Conservation (phyloP, 2,888 invertebrate genomes). For the Xestobium rufovillosum region DNA sequence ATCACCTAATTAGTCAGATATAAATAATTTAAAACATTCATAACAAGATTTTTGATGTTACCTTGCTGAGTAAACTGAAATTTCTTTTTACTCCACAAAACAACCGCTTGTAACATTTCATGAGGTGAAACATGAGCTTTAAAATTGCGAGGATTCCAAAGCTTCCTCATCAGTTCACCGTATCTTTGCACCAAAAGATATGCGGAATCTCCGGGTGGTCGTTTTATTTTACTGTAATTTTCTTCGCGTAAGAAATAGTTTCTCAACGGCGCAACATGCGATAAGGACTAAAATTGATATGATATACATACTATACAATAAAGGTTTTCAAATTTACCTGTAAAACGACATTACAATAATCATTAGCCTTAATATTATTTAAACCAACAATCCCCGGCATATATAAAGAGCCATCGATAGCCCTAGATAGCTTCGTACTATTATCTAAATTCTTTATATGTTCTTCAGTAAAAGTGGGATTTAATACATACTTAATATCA, state of each 20-base stretch:
- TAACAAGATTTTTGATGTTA: constrained; percentile 31
- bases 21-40: constrained; percentile 3
- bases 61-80: constrained; percentile 99
- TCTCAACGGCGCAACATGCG: constrained; percentile 89
- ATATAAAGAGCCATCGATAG: constrained; percentile 94
- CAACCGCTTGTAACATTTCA: constrained; percentile 98
- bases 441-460: constrained; percentile 78
- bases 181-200: constrained; percentile 87
- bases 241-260: constrained; percentile 93
- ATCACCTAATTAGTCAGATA: constrained; percentile 55
- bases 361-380: constrained; percentile 99
- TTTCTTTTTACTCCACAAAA: constrained; percentile 91
- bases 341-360: constrained; percentile 97
- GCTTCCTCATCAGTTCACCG: constrained; percentile 91
- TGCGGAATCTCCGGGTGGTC: constrained; percentile 93
- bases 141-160: constrained; percentile 99
- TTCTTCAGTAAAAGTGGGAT: constrained; percentile 84
- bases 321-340: constrained; percentile 53
- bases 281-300: constrained; percentile 64
- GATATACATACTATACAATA: constrained; percentile 14
- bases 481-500: constrained; percentile 96
- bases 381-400: constrained; percentile 96
- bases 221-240: constrained; percentile 79
- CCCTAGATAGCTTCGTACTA: constrained; percentile 80
- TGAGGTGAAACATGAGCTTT: constrained; percentile 99